Evolutionary conservation across 2,113 vertebrate genomes (phyloP).

Genomic region (Hydropotes inermis): DNA sequence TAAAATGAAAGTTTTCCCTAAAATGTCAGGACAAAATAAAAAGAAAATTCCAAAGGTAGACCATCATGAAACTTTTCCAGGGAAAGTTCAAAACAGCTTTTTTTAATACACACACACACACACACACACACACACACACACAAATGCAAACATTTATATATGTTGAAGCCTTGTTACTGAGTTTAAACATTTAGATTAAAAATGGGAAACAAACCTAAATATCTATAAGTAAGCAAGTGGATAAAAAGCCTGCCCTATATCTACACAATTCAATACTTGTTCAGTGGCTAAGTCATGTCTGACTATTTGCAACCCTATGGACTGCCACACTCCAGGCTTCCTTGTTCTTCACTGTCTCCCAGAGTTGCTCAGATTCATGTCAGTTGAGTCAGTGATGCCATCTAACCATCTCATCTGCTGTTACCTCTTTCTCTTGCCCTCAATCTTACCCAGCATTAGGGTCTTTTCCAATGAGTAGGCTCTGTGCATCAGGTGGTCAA

Average conservation of each 20-base stretch:
- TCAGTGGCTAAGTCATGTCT: background rate
- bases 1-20: background rate
- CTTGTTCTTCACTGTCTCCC: background rate
- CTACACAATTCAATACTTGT: background rate
- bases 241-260: background rate
- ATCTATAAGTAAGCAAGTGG: background rate
- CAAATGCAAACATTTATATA: background rate
- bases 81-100: background rate
- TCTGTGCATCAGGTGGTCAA: background rate
- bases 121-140: fast-evolving
- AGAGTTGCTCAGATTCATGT: background rate
- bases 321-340: background rate
- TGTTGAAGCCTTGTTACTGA: background rate
- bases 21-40: background rate
- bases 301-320: background rate
- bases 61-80: background rate
- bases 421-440: background rate
- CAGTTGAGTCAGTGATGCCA: background rate
- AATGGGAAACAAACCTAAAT: background rate
- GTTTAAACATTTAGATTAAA: background rate
- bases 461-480: background rate
- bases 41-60: background rate
- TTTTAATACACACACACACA: background rate
- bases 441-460: background rate
- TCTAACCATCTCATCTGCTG: background rate